These are phyloP conservation scores for Zeuzera pyrina DNA, from an alignment of 2,888 invertebrate genomes.

Conservation along the genomic window DNA sequence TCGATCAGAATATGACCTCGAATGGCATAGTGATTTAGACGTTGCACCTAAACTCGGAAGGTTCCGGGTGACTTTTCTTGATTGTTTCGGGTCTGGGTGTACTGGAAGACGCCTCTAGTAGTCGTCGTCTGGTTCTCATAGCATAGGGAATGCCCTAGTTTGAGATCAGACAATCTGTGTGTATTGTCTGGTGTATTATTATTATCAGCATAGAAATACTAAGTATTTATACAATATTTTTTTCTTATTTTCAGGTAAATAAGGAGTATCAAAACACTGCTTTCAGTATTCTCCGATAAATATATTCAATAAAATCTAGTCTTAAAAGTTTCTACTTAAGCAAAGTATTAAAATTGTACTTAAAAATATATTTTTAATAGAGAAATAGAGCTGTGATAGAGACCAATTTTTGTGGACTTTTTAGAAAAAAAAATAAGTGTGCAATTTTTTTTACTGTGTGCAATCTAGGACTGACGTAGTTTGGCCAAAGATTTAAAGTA, in stretches of 20 bases:
- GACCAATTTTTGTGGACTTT: slow-evolving; percentile 18
- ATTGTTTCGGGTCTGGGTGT: too few species aligned
- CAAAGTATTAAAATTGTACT: slow-evolving; percentile 34
- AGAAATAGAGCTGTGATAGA: slow-evolving; percentile 15
- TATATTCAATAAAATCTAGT: slow-evolving; percentile 39
- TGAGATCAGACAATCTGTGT: too few species aligned
- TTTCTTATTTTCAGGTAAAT: slow-evolving; percentile 33
- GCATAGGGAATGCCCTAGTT: too few species aligned
- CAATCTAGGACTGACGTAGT: slow-evolving; percentile 19
- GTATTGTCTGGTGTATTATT: too few species aligned
- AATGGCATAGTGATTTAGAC: too few species aligned
- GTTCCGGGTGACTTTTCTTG: too few species aligned
- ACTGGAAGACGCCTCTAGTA: too few species aligned
- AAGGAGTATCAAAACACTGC: slow-evolving; percentile 5
- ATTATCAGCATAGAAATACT: too few species aligned
- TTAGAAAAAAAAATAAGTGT: slow-evolving; percentile 16
- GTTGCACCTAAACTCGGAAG: too few species aligned
- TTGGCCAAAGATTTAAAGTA: slow-evolving; percentile 11
- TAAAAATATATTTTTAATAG: slow-evolving; percentile 35
- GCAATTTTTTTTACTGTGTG: slow-evolving; percentile 24
- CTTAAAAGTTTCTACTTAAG: slow-evolving; percentile 61
- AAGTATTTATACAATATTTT: slow-evolving; percentile 8
- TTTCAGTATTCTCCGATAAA: slow-evolving; percentile 38
- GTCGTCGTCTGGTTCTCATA: too few species aligned
- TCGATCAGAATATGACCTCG: too few species aligned